Conservation (phyloP, 2,113 vertebrate species). For the Brachypteracias leptosomus region DNA sequence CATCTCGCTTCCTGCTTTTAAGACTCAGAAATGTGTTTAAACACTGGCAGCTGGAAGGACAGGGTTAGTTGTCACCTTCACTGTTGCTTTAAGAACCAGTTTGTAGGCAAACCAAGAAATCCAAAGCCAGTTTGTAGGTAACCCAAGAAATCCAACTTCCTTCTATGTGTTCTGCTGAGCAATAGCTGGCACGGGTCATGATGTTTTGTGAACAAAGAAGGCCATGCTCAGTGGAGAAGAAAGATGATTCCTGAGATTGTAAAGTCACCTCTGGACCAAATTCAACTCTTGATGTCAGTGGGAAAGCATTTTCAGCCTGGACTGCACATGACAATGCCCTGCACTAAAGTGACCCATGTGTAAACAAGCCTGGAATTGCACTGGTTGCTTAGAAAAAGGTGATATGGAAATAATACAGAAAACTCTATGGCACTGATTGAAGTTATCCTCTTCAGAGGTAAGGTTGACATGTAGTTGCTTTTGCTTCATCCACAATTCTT, state of each 20-base stretch:
- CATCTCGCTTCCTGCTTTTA: conserved; percentile 6
- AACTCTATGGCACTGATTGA: background rate
- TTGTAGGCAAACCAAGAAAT: background rate
- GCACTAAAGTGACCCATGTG: background rate
- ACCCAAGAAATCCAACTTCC: background rate
- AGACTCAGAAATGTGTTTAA: background rate
- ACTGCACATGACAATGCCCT: background rate
- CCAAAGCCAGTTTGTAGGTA: background rate
- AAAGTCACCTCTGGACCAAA: conserved; percentile 2
- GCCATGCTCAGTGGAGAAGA: background rate
- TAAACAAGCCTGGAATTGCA: background rate
- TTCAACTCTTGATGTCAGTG: background rate
- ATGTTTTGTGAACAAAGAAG: background rate
- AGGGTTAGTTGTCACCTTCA: background rate
- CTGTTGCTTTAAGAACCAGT: background rate
- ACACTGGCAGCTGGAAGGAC: background rate
- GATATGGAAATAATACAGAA: background rate
- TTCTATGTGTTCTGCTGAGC: background rate
- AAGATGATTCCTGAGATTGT: background rate
- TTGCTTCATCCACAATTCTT: background rate
- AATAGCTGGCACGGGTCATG: background rate
- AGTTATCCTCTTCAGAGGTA: background rate
- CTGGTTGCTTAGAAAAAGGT: background rate
- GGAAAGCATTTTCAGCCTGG: background rate
- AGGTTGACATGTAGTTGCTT: background rate